Base-by-base conservation (phyloP, 1,140 invertebrate genomes). In the Trichonephila clavata region DNA sequence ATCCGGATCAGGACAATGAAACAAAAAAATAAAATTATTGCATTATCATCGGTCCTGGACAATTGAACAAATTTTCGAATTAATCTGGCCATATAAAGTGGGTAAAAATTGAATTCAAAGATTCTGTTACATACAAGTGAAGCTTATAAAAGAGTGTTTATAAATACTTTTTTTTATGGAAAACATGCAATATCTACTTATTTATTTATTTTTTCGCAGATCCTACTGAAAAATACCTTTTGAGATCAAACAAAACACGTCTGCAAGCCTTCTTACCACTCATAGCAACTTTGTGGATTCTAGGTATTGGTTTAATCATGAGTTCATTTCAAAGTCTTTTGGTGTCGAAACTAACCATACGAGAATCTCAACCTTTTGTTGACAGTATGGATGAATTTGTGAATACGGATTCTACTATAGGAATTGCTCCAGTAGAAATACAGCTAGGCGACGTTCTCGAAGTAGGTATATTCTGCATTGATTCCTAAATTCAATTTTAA, bases 311-410 rank as follows among this genome's bases (percentile, higher is more conserved):
- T 4, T 65, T 89, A 6, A 18, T 71, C 0, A 89, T 89, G 87
- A 68, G 24, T 16, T 24, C 65, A 13, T 89, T 89, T n/a, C 87
- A 71, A 18, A 89, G 87, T 21, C 65, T 89, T n/a, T 32, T 89
- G 21, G 65, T 89, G n/a, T 68, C 61, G 13, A 89, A 89, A 18
- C 14, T 89, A n/a, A 89, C 87, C 13, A 10, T 89, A 3, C 8
- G 61, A 21, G 50, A 68, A 10, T 10, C 87, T 20, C 24, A n/a
- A 1, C 18, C 87, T 24, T 50, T 68, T 10, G 65, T 89, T 1
- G 65, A 89, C 16, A 68, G 18, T 5, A 32, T 89, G 65, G 63
- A 18, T 7, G 87, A 89, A 2, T 71, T 89, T n/a, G 39, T 89
- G 18, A n/a, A 50, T n/a, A 71, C 39, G 2, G 13, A 89, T 5